Evolutionary conservation across 2,888 invertebrate species (phyloP).

Genomic region (Eremobia ochroleuca): DNA sequence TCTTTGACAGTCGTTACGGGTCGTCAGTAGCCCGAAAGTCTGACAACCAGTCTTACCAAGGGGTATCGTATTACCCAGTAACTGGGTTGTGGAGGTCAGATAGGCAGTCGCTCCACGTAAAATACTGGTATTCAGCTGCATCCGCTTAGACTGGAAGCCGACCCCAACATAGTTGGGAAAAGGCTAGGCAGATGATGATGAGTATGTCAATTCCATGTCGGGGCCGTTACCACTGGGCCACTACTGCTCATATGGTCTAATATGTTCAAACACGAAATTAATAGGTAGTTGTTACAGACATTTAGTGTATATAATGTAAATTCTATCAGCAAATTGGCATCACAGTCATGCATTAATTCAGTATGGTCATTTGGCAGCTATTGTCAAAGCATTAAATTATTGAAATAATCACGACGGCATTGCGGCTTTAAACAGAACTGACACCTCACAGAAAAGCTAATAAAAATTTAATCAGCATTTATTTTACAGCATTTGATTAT

Average conservation of each 20-base stretch:
- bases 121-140: no score
- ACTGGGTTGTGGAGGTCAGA: no score
- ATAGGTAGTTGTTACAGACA: not conserved
- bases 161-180: no score
- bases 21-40: no score
- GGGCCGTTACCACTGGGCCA: not conserved
- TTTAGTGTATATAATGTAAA: not conserved
- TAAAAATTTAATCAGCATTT: conserved; percentile 61
- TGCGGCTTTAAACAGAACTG: conserved; percentile 43
- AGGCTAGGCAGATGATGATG: no score
- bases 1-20: no score
- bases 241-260: not conserved
- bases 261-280: not conserved
- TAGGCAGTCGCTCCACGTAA: no score
- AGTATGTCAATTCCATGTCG: no score
- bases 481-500: conserved; percentile 63
- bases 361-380: conserved; percentile 27
- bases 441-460: conserved; percentile 35
- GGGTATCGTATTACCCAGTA: no score
- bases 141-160: no score
- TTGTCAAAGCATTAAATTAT: conserved; percentile 23
- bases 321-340: conserved; percentile 22
- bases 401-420: conserved; percentile 44
- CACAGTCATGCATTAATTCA: conserved; percentile 10
- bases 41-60: no score